Evolutionary conservation across 2,888 invertebrate genomes (phyloP).

Genomic region (Mellilla xanthometata): DNA sequence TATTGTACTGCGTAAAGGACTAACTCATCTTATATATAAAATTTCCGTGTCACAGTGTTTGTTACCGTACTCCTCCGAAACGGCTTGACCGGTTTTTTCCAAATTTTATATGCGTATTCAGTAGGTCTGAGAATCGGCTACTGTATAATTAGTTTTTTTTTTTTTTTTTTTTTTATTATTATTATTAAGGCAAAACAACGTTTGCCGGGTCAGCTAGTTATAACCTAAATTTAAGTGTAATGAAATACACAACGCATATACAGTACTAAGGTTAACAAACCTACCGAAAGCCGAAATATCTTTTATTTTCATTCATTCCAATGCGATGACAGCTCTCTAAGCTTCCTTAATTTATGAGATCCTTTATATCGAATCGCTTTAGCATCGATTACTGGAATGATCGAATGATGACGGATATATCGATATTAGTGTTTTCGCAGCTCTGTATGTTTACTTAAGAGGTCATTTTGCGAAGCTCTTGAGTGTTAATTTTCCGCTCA

Average conservation of each 20-base stretch:
- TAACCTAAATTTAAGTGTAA: too few relatives aligned
- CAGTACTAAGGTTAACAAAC: constrained; percentile 17
- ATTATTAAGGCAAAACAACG: too few relatives aligned
- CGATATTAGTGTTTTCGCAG: constrained; percentile 39
- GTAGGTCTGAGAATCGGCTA: too few relatives aligned
- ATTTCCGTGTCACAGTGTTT: too few relatives aligned
- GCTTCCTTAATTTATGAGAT: constrained; percentile 19
- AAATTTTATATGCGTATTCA: too few relatives aligned
- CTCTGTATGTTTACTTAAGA: constrained; percentile 39
- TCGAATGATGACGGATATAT: constrained; percentile 40
- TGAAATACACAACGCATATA: neutral
- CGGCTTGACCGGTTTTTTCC: too few relatives aligned
- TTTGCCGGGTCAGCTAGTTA: too few relatives aligned
- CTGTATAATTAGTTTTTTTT: too few relatives aligned
- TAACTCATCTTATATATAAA: too few relatives aligned
- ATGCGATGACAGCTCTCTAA: constrained; percentile 22
- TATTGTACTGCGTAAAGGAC: too few relatives aligned
- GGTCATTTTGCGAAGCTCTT: constrained; percentile 5
- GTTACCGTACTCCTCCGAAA: too few relatives aligned
- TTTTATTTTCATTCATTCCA: constrained; percentile 3
- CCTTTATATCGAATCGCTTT: constrained; percentile 26
- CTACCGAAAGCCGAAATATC: neutral
- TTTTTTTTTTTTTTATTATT: too few relatives aligned
- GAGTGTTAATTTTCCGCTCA: neutral
- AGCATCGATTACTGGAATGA: constrained; percentile 20